Base-by-base conservation (phyloP, 2,888 invertebrate genomes). In the Drymonia ruficornis region DNA sequence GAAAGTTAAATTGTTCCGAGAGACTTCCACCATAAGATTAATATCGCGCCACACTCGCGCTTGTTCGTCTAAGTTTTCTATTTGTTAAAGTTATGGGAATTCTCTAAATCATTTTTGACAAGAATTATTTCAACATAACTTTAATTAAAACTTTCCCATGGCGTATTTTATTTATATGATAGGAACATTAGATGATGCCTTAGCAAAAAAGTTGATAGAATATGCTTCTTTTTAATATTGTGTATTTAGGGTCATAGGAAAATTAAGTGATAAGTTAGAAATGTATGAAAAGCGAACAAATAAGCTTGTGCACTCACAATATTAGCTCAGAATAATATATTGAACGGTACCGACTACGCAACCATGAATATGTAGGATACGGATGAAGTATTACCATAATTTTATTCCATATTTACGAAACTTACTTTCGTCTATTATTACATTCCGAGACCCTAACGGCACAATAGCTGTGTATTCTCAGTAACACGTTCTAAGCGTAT, bases 401-500 rank as follows among this genome's bases (percentile, higher is more conserved):
- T 36, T 36, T 44, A 48, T 51, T 36, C 23, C 1, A n/a, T 19
- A 31, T 52, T 43, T 38, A 34, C 38, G 0, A 50, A 44, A 42
- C 5, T 34, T 15, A 38, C 43, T 48, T 34, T 16, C 13, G 11
- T 45, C 45, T 45, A 19, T 45, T 45, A 44, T 18, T 29, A 29
- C 49, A 46, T 43, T 15, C 34, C 36, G 42, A 19, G 38, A 19
- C 40, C 45, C 51, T 38, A 44, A 18, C 52, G 42, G 45, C 42
- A 42, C 18, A n/a, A 48, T 18, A 50, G 44, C 11, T 49, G 55
- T 57, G 54, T 60, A 59, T 61, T 43, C 40, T 48, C 55, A 67
- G 65, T 63, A 68, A 63, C 72, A 70, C 66, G 63, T 70, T 56
- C 52, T 54, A 61, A 46, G 55, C 61, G 58, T 67, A 65, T 60